Base-by-base conservation (phyloP, 1,140 invertebrate species). In the Bombus breviceps region DNA sequence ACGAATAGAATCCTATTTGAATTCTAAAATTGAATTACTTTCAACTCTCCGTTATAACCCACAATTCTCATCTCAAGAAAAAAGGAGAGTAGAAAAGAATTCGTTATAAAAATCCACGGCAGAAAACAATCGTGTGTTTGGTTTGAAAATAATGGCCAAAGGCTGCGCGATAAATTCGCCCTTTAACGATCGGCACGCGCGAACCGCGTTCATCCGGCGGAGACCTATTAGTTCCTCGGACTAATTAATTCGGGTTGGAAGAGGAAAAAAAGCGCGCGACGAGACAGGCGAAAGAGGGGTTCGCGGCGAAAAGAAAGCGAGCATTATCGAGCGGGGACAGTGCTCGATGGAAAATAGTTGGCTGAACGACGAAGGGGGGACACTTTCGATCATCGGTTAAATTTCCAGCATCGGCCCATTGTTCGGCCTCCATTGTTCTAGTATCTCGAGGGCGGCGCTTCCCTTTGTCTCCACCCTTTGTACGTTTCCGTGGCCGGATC, bases 401-500 rank as follows among this genome's bases (percentile, higher is more conserved):
- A 94, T 94, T 93, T 93, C 74, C 91, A 93, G 93, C 87, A 92
- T 86, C 88, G 84, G 83, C 81, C 85, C 89, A 92, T 95, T 95
- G 93, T 94, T 91, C 74, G 77, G 62, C 90, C 92, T 81, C 94
- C 94, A 95, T 95, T 95, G 94, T 95, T 95, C 94, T 89, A 95
- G 92, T 93, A 94, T 93, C 93, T 93, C 88, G 92, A 92, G 94
- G 94, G 94, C 94, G 94, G 94, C 85, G 94, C 94, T 94, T 95
- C 94, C 92, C 92, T 92, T 95, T 95, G 94, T 95, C 93, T 95
- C 94, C 94, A 95, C 94, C 94, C 94, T 95, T 95, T 94, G 93
- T 94, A 93, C 89, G 92, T 92, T 93, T 93, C 91, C 90, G 91
- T 91, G 91, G 92, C 91, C 91, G 91, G 90, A 94, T 94, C 90